Base-by-base conservation (phyloP, 2,888 invertebrate genomes). In the Calameuta pallipes region DNA sequence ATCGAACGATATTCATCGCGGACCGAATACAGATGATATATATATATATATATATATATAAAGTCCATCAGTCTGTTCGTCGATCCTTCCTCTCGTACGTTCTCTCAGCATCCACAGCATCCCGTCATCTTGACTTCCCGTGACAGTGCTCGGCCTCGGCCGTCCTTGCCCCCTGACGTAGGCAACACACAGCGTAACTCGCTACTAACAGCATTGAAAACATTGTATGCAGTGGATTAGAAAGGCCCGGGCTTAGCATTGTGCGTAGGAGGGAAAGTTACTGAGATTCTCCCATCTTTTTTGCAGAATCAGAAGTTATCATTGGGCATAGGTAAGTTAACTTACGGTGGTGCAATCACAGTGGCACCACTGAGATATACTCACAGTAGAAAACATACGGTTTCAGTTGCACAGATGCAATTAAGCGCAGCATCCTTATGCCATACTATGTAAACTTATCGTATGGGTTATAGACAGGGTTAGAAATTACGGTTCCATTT, bases 91-190 rank as follows among this genome's bases (percentile, higher is more conserved):
- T 73, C 69, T 9, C 35, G 70, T 75, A 35, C 34, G 33, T 77
- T 69, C 69, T 75, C 71, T 23, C 56, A 56, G 56, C 23, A 56
- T 56, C 56, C 56, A 56, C 56, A 56, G 56, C 56, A 9, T 56
- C 56, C 23, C 56, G 56, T 56, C 56, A 23, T 23, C 56, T 23
- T 31, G 34, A 74, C 75, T 80, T 81, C 78, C 78, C 75, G 78
- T 73, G 71, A 31, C 71, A 12, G 71, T 71, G 84, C 78, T 86
- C 90, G 91, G 90, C 91, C 91, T 91, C 91, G 91, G 89, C 87
- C 91, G 91, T 91, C 91, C 91, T 91, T 91, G 91, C 91, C 89
- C 89, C 89, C 85, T 86, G 85, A 77, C 84, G 83, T 87, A 89
- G 90, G 89, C 90, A 90, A 85, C 89, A 85, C 77, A 82, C 80